phyloP scores from a whole-genome alignment of 2,113 vertebrate species.

The Laterallus jamaicensis region DNA sequence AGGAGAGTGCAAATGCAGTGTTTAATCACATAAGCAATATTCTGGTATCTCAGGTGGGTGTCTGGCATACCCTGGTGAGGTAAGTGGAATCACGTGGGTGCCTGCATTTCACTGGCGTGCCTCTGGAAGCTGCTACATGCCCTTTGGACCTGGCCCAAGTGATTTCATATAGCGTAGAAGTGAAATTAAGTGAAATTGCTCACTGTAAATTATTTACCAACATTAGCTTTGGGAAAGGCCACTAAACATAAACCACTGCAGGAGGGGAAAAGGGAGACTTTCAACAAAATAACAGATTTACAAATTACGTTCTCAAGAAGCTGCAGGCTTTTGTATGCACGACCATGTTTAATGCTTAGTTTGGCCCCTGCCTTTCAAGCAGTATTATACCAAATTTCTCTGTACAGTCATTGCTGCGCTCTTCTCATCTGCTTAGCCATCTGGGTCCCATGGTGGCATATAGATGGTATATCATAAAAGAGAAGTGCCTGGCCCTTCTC shows the following conservation, averaged over 20 bases:
- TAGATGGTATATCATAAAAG: neutral
- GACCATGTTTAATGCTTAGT: neutral
- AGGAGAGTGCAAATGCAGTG: neutral
- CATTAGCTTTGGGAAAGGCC: neutral
- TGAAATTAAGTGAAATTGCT: neutral
- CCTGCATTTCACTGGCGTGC: neutral
- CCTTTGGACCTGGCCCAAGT: neutral
- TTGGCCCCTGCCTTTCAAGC: neutral
- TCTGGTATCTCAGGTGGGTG: neutral
- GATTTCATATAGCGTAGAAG: neutral
- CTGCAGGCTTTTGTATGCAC: neutral
- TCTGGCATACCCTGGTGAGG: neutral
- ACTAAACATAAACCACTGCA: neutral
- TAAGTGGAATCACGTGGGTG: neutral
- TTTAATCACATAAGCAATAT: neutral
- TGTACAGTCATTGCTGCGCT: neutral
- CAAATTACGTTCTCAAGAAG: neutral
- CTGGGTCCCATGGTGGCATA: neutral
- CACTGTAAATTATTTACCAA: neutral
- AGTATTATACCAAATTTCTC: neutral
- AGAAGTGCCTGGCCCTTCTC: neutral
- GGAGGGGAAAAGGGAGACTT: neutral
- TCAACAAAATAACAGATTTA: neutral
- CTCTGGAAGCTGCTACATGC: neutral
- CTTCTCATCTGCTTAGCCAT: slow-evolving; percentile 4